A percentile compares a stretch with the other conserved stretches of the same genome.
Conservation (phyloP, 2,797 vertebrate genomes). For the Cynopterus sphinx region DNA sequence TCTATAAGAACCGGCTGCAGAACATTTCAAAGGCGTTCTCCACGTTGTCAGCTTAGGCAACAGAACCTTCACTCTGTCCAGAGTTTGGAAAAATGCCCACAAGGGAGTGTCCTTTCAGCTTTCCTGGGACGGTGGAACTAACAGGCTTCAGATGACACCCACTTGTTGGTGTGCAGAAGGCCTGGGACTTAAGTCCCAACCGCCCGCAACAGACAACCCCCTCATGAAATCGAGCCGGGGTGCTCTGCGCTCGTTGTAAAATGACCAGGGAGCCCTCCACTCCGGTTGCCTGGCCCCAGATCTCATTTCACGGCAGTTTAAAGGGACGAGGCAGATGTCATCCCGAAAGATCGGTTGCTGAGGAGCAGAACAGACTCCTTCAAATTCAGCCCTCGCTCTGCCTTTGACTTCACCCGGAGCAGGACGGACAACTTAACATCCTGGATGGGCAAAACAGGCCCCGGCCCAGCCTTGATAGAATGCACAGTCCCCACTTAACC, state of each 20-base stretch:
- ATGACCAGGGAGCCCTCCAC: constrained; percentile 11
- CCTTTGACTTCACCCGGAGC: background rate
- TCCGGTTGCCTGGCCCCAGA: constrained; percentile 59
- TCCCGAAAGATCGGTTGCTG: background rate
- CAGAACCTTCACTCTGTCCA: background rate
- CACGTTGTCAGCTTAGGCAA: constrained; percentile 29
- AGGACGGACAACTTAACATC: background rate
- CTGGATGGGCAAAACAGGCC: constrained; percentile 42
- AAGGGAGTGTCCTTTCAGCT: background rate
- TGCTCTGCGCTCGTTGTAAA: background rate
- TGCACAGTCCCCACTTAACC: background rate
- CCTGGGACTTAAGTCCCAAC: background rate
- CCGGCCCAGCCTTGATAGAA: background rate
- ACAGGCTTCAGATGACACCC: constrained; percentile 59
- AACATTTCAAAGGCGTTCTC: constrained; percentile 32
- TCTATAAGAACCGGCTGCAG: constrained; percentile 53
- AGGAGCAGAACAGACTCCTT: background rate
- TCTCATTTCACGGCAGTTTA: constrained; percentile 69
- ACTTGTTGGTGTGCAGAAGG: background rate
- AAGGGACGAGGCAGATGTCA: constrained; percentile 68
- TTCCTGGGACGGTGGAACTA: constrained; percentile 56
- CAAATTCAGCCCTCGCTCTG: background rate
- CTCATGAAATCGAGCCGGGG: background rate
- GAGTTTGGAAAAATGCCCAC: constrained; percentile 35
- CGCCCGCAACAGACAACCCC: background rate